Evolutionary conservation across 1,140 invertebrate species (phyloP), one percentile per base, ranked within the genome.

Genomic region (Cotesia typhae): DNA sequence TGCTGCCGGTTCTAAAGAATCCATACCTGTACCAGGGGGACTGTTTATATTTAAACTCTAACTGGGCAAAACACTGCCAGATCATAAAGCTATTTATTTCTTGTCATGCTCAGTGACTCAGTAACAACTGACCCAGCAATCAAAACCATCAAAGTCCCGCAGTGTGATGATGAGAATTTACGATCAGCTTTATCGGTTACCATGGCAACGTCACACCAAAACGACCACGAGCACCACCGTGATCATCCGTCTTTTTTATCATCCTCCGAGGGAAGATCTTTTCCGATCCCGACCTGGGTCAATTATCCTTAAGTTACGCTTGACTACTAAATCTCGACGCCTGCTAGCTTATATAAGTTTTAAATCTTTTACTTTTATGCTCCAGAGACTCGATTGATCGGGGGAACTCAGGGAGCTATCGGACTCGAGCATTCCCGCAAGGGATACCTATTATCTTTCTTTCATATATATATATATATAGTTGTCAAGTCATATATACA

Each of bases 111-210:
- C 59, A 51, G 6, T 70, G 57, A 60, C 35, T 69, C 41, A 51
- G 57, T 38, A 70, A 47, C 59, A 70, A 63, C 59, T 70, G 68
- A 70, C 68, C 68, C 57, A 70, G 20, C 68, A 61, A 47, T 47
- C 41, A 47, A 47, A 47, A 47, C 41, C 41, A 47, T 14, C 17
- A 17, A 17, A 55, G 53, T 14, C n/a, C 17, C 53, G 53, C 53
- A 17, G 53, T 17, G 9, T 59, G 57, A 5, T 59, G 57, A 28
- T 59, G 57, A 59, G 57, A 59, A 59, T 59, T 17, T 14, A 20
- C 57, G 20, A 59, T 59, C 57, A 59, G 9, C 6, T 59, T 59
- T 17, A 59, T 59, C 57, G 20, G 57, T 59, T 59, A 59, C 57
- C 17, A 20, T 59, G 57, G 57, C 28, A 59, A 59, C 57, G 28